phyloP scores from a whole-genome alignment of 92 coral and sea anemone genomes.

The Palythoa grandis region DNA sequence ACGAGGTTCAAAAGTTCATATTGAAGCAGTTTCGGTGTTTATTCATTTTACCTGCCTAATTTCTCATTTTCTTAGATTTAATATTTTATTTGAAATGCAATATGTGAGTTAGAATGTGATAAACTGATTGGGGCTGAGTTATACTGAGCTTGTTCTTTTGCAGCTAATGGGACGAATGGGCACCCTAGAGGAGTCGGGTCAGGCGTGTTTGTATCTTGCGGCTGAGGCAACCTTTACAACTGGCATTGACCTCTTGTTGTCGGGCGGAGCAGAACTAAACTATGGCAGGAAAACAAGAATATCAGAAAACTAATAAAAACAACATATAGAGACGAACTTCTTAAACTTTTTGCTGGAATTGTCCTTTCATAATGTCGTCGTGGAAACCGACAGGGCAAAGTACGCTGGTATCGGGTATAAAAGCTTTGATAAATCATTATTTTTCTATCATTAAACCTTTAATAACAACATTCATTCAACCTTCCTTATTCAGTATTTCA shows the following conservation, averaged over 20 bases:
- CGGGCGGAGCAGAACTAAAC: conserved; percentile 93
- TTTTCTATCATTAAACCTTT: no score
- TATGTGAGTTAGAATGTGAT: conserved; percentile 35
- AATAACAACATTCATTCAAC: no score
- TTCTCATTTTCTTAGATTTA: no score
- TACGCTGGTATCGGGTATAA: no score
- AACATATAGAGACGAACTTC: background rate
- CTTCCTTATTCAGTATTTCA: no score
- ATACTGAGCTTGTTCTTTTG: conserved; percentile 52
- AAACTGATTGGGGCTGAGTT: conserved; percentile 36
- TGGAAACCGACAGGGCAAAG: no score
- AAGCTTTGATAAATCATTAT: no score
- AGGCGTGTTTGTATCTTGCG: conserved; percentile 89
- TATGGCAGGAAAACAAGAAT: conserved; percentile 83
- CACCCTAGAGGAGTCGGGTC: conserved; percentile 89
- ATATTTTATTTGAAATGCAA: background rate
- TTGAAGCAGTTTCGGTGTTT: no score
- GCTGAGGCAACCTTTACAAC: conserved; percentile 95
- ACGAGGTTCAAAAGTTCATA: no score
- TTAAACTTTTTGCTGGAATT: no score
- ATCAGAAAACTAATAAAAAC: background rate
- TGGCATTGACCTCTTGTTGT: conserved; percentile 80
- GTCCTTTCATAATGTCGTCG: no score
- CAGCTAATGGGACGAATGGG: conserved; percentile 97
- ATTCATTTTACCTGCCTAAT: no score